Percentiles rank a stretch among this genome's conserved stretches.
Conservation (phyloP, 2,113 vertebrate species). For the Notothenia coriiceps region DNA sequence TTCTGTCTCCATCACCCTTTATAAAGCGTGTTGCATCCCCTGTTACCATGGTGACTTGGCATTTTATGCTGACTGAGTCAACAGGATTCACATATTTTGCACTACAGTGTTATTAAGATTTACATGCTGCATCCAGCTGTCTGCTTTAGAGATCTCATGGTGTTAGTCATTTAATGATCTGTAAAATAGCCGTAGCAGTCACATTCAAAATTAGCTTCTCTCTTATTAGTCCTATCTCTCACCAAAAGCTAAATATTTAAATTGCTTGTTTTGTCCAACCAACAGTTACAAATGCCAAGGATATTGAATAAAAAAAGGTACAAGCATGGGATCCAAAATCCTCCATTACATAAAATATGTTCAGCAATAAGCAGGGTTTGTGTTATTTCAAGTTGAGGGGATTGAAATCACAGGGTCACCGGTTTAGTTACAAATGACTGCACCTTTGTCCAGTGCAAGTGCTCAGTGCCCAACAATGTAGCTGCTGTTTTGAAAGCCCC, state of each 20-base stretch:
- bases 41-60: conserved; percentile 87
- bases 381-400: background rate
- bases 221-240: conserved; percentile 6
- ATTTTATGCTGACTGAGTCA: conserved; percentile 78
- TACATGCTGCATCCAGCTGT: conserved; percentile 15
- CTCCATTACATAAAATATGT: too few species aligned
- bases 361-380: background rate
- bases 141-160: conserved; percentile 5
- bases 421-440: background rate
- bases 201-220: background rate
- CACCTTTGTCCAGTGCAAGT: conserved; percentile 5
- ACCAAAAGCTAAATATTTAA: background rate
- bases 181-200: background rate
- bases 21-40: conserved; percentile 75
- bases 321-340: background rate
- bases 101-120: conserved; percentile 29
- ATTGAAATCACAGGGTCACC: background rate
- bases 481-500: conserved; percentile 35
- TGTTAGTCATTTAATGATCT: background rate
- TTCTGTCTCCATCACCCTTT: conserved; percentile 34
- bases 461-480: background rate
- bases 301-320: background rate
- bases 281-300: background rate
- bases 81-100: conserved; percentile 48
- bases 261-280: background rate